A percentile compares a stretch with the other conserved stretches of the same genome.
These are phyloP conservation scores for Drosophila nr. perissopoda DNA, from an alignment of 2,888 invertebrate species.

Conservation along the genomic window DNA sequence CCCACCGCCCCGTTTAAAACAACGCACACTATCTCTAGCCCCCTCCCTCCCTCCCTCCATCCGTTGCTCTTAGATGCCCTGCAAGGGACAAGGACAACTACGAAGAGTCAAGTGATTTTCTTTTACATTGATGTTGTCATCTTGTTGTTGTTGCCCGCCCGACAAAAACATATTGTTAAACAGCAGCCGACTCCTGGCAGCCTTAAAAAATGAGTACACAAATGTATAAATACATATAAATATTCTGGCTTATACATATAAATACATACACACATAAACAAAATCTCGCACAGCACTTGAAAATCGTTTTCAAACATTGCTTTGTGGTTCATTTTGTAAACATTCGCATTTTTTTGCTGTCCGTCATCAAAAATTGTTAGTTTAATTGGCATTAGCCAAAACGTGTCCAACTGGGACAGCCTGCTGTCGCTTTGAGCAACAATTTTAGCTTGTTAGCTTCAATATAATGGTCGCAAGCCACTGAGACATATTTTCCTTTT, in stretches of 20 bases:
- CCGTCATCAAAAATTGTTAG: conserved; percentile 28
- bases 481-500: conserved; percentile 18
- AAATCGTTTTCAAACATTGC: conserved; percentile 6
- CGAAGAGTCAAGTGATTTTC: conserved; percentile 70
- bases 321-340: conserved; percentile 16
- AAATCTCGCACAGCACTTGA: conserved; percentile 7
- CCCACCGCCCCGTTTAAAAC: background rate
- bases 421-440: conserved; percentile 15
- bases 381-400: conserved; percentile 64
- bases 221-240: background rate
- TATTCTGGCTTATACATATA: background rate
- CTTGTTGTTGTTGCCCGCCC: conserved; percentile 21
- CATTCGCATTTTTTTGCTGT: background rate
- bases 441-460: conserved; percentile 62
- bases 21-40: background rate
- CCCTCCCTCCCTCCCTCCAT: background rate
- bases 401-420: conserved; percentile 16
- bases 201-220: conserved; percentile 9
- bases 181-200: conserved; percentile 28
- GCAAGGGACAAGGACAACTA: conserved; percentile 70
- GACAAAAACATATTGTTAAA: conserved; percentile 55
- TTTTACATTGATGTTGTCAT: conserved; percentile 43
- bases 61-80: conserved; percentile 31
- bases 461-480: conserved; percentile 41
- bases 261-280: background rate